Conservation (phyloP, 2,888 invertebrate genomes). For the Andrena haemorrhoa region DNA sequence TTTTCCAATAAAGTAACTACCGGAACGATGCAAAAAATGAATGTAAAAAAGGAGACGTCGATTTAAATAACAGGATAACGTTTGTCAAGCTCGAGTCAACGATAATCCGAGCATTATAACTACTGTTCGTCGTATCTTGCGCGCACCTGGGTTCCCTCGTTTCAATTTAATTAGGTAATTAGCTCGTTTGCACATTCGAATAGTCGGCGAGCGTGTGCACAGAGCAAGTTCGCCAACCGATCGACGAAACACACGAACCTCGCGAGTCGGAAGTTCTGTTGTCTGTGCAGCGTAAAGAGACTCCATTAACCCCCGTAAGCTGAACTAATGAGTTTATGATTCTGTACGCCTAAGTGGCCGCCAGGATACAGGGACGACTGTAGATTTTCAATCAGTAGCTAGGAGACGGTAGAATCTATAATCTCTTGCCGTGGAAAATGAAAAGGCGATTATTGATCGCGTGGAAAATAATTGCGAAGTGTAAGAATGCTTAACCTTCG, state of each 20-base stretch:
- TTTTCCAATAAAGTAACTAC: neutral
- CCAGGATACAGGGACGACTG: no score
- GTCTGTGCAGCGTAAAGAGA: conserved; percentile 24
- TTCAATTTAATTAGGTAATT: conserved; percentile 48
- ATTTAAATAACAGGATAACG: conserved; percentile 16
- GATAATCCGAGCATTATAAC: conserved; percentile 42
- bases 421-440: neutral
- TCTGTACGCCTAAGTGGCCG: neutral
- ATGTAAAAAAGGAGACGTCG: neutral
- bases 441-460: conserved; percentile 3
- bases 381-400: neutral
- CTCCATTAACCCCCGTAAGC: conserved; percentile 41
- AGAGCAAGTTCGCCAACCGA: neutral
- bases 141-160: conserved; percentile 11
- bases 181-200: conserved; percentile 40
- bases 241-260: conserved; percentile 14
- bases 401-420: neutral
- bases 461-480: neutral
- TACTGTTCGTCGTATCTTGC: conserved; percentile 11
- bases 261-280: neutral
- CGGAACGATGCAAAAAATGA: neutral
- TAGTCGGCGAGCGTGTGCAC: neutral
- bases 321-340: conserved; percentile 37
- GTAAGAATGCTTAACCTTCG: conserved; percentile 23
- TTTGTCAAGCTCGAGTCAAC: neutral